Conservation (phyloP, 2,888 invertebrate species). For the Drosophila melanosoma region DNA sequence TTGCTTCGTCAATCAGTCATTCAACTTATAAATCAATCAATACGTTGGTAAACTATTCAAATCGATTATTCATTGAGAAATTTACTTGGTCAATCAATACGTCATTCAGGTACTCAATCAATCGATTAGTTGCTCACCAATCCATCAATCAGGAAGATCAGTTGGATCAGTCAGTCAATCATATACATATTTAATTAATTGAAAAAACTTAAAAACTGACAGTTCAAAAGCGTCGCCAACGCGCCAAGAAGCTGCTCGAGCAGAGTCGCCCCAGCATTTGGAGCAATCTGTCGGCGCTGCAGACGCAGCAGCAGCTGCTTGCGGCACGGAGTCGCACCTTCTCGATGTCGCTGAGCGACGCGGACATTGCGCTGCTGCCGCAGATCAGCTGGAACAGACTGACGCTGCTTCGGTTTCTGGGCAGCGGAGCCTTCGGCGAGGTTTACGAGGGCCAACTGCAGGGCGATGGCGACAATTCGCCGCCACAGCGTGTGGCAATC, state of each 20-base stretch:
- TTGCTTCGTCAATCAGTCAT: background rate
- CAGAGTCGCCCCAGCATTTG: conserved; percentile 87
- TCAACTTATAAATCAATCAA: background rate
- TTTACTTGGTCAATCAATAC: background rate
- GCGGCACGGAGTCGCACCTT: conserved; percentile 90
- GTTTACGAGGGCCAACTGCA: conserved; percentile 96
- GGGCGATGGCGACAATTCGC: conserved; percentile 89
- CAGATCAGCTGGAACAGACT: conserved; percentile 95
- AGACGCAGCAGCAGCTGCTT: conserved; percentile 86
- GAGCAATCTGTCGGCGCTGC: conserved; percentile 94
- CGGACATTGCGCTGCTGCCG: conserved; percentile 92
- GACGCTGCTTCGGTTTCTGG: conserved; percentile 94
- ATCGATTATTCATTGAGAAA: background rate
- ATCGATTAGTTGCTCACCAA: background rate
- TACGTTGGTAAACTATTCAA: background rate
- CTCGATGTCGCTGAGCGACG: conserved; percentile 92
- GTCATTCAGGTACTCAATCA: background rate
- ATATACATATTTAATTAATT: background rate
- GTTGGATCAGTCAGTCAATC: background rate
- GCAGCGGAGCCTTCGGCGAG: conserved; percentile 98
- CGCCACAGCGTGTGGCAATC: conserved; percentile 93
- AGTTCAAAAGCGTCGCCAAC: conserved; percentile 88
- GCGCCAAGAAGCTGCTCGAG: conserved; percentile 89
- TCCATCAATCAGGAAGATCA: background rate
- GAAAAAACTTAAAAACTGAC: conserved; percentile 54